phyloP scores from a whole-genome alignment of 1,140 invertebrate species.

The Eurosta solidaginis region DNA sequence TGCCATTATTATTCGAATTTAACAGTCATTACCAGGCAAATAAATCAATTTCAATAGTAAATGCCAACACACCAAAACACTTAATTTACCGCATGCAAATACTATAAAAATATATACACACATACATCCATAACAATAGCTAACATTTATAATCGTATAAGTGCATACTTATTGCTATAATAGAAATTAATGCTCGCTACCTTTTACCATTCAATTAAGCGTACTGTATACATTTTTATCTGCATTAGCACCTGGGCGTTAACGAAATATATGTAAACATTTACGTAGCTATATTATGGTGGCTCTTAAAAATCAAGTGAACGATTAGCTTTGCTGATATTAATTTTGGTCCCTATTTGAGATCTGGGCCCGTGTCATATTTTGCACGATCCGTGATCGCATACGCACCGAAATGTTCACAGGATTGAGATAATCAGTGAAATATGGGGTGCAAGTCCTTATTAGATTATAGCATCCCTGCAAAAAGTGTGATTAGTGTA shows the following conservation, averaged over 20 bases:
- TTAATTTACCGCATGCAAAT: neutral
- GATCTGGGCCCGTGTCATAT: too few relatives aligned
- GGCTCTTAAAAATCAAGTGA: too few relatives aligned
- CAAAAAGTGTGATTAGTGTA: too few relatives aligned
- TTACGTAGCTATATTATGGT: neutral
- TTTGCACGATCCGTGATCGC: too few relatives aligned
- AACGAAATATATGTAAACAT: neutral
- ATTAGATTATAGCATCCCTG: too few relatives aligned
- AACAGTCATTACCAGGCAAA: neutral
- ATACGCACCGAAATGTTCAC: too few relatives aligned
- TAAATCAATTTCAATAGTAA: neutral
- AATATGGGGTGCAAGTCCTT: too few relatives aligned
- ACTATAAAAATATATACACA: neutral
- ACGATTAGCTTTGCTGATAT: too few relatives aligned
- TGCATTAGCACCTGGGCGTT: constrained; percentile 25
- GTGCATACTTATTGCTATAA: constrained; percentile 26
- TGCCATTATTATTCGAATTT: constrained; percentile 11
- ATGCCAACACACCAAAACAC: neutral
- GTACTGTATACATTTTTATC: constrained; percentile 20
- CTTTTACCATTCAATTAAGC: constrained; percentile 23
- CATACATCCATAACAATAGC: neutral
- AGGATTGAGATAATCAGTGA: too few relatives aligned
- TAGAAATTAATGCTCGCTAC: constrained; percentile 13
- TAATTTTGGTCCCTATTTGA: too few relatives aligned
- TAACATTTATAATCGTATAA: neutral